phyloP scores from a whole-genome alignment of 2,113 vertebrate species.

The Haliaeetus leucogaster region DNA sequence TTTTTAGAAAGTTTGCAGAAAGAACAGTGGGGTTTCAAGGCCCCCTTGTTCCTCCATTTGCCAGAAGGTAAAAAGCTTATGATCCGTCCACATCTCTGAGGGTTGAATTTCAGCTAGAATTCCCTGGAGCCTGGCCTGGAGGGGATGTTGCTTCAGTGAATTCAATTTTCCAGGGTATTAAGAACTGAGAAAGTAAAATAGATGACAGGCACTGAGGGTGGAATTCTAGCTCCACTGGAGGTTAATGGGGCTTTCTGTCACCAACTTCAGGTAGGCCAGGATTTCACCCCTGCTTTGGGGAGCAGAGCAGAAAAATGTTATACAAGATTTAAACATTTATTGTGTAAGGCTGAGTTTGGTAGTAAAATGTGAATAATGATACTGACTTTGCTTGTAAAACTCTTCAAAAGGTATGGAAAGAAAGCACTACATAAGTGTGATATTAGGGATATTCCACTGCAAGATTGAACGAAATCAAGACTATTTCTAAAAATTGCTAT shows the following conservation, averaged over 20 bases:
- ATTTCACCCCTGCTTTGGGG: neutral
- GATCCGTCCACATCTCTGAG: neutral
- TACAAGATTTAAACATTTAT: neutral
- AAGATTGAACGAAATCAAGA: neutral
- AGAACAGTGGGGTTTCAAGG: neutral
- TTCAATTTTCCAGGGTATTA: conserved; percentile 40
- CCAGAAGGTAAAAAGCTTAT: neutral
- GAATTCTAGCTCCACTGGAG: neutral
- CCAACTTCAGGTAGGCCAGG: neutral
- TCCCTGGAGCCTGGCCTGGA: neutral
- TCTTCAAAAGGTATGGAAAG: neutral
- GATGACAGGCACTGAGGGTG: neutral
- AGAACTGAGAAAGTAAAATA: neutral
- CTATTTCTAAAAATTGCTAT: neutral
- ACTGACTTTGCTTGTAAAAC: neutral
- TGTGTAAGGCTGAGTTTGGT: neutral
- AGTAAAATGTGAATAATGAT: neutral
- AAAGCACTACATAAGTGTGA: neutral
- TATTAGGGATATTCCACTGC: neutral
- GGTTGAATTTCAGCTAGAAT: neutral
- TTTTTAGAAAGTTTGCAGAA: neutral
- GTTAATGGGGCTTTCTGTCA: conserved; percentile 10
- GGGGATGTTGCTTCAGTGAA: conserved; percentile 6
- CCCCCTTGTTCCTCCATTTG: neutral
- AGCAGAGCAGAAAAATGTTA: neutral